phyloP scores from a whole-genome alignment of 2,113 vertebrate genomes.

The Herpetotheres cachinnans region DNA sequence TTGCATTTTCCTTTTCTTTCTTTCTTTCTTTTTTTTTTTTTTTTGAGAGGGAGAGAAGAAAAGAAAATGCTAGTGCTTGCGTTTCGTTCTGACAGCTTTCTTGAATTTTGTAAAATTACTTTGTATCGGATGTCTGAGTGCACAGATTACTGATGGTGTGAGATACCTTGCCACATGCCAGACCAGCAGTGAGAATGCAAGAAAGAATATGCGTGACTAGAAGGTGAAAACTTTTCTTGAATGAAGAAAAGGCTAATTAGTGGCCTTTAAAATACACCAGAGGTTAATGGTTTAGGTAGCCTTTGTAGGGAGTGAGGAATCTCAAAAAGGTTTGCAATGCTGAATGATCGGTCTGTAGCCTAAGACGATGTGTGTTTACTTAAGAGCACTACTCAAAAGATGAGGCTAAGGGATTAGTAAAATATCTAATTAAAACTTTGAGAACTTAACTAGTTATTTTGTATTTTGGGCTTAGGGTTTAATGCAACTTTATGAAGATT shows the following conservation, averaged over 20 bases:
- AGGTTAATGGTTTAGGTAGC: not conserved
- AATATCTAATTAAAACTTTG: not conserved
- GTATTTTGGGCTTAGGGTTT: not conserved
- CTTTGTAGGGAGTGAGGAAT: not conserved
- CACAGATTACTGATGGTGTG: constrained; percentile 17
- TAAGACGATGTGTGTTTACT: not conserved
- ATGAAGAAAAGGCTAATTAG: not conserved
- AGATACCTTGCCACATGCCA: constrained; percentile 39
- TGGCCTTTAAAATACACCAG: fast-evolving
- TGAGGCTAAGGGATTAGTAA: not conserved
- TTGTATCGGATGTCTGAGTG: not conserved
- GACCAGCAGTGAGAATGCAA: not conserved
- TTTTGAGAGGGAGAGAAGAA: not conserved
- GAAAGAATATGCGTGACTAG: not conserved
- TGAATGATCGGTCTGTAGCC: not conserved
- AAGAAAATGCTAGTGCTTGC: not conserved
- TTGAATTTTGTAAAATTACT: not conserved
- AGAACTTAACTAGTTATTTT: not conserved
- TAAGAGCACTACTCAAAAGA: not conserved
- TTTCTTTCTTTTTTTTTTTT: not conserved
- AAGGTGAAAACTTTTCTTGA: not conserved
- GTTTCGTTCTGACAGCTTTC: not conserved
- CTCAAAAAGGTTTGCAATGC: not conserved
- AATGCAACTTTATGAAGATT: not conserved
- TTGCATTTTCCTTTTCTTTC: not conserved